Evolutionary conservation across 2,888 invertebrate species (phyloP), one percentile per base, ranked within the genome.

Genomic region (Drosophila engyochracea): DNA sequence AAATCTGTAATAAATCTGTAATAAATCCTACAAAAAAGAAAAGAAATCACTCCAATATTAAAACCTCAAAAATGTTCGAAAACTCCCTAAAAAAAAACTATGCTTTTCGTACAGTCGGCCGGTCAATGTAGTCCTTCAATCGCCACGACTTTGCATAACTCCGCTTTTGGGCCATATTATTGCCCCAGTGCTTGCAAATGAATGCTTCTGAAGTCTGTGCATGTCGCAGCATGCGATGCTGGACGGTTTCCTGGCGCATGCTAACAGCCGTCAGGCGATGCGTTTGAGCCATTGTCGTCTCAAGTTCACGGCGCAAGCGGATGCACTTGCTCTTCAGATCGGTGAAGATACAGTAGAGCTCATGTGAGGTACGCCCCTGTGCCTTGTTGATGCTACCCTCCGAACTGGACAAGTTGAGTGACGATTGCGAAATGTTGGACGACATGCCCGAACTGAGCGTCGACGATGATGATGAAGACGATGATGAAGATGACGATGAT

Each of bases 281-380:
- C n/a, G 63, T 61, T 22, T 84, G 76, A 16, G 67, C 66, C 9
- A 62, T 2, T 0, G 69, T 58, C 2, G 67, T 68, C 61, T 85
- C 84, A 10, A 89, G 19, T 5, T 79, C 87, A 4, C 87, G 70
- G 12, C 87, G 79, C 19, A 85, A 25, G 19, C 75, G 79, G 49
- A 87, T 84, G 51, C 70, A 89, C 57, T 86, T 89, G 19, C 73
- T 86, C 10, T 64, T 72, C 7, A 85, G 63, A 44, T 86, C 64
- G 7, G 72, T 65, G 35, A 81, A 85, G 7, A 76, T 72, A 7
- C 53, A 70, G 30, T 75, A 66, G 25, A 85, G 28, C 33, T 85
- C 76, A 7, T 76, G 73, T 31, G 73, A 70, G 47, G 58, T 81
- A 7, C 84, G 86, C 0, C 68, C 83, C 19, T 63, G 67, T 1